Evolutionary conservation across 2,113 vertebrate species (phyloP), one percentile per base, ranked within the genome.

Genomic region (Scopus umbretta): DNA sequence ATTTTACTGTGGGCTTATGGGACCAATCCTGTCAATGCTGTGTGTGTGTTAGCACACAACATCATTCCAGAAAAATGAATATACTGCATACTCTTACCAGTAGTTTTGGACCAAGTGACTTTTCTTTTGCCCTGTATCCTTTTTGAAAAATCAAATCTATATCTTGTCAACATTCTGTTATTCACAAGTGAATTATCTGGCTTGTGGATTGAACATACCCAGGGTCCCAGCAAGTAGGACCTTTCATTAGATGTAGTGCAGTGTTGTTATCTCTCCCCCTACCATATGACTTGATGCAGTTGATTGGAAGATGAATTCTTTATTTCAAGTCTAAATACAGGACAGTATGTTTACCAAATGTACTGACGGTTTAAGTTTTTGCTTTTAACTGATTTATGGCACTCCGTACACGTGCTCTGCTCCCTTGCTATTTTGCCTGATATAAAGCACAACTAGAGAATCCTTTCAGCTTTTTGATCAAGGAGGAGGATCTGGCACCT

Each of bases 261-360:
- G 27, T 71, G 42, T 8, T 86, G 21, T 79, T 87, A 27, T 53
- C 45, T 85, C 40, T 62, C 18, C 30, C 10, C 12, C 23, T 74
- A 30, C 10, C 16, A 9, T 22, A 62, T 36, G 23, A 68, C 43
- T 63, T 55, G 26, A 68, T 65, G 40, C 0, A 0, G 11, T 38
- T 68, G 52, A 59, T 20, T 67, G n/a, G 18, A 80, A 85, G 21
- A n/a, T 29, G 5, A 47, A 56, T 65, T 90, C 6, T 45, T 78
- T 82, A 47, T 65, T 82, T 88, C 11, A 52, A 30, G 16, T 63
- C 42, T 52, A 80, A 91, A 68, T 72, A 38, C 26, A 90, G 27
- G 22, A 34, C n/a, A 67, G 16, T 26, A 50, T 27, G 20, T 59
- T 82, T 75, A 65, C 22, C 32, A 63, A 86, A 75, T 42, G 26